Evolutionary conservation across 2,113 vertebrate species (phyloP), one percentile per base, ranked within the genome.

Genomic region (Epinephelus cyanopodus): DNA sequence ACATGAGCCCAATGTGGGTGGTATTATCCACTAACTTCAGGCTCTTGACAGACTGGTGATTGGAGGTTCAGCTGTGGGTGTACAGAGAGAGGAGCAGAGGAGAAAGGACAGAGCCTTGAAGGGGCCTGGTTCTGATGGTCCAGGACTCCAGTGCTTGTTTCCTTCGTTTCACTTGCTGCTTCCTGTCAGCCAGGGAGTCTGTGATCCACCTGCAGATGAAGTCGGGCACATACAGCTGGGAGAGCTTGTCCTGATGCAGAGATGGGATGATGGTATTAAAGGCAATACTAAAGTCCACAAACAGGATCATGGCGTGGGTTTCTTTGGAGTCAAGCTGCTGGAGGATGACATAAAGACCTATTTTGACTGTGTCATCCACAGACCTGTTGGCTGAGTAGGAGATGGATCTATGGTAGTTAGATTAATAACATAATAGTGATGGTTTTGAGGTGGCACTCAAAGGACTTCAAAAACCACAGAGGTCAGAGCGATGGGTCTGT

Each of bases 131-230:
- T 29, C 33, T 37, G 27, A 70, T 23, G 29, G 52, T 39, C 11
- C 13, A 23, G 17, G 48, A 53, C 9, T 68, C 48, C 6, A 19
- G 2, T 17, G 12, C 11, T 13, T 19, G 25, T 18, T 27, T 17
- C 42, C 23, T 18, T 21, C 13, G 63, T 39, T 50, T 27, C 23
- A 65, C 63, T 25, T 48, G 64, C 45, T 48, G 25, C 23, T 17
- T 64, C 21, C 39, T 50, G 64, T 50, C 7, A 29, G 17, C 45
- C 37, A 18, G 33, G 6, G 27, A 71, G 52, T 56, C 13, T 15
- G n/a, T 25, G 39, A 72, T 72, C 53, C 53, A 72, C 69, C 69
- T 57, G 37, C 53, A 72, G 69, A 33, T 50, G 45, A 23, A 50
- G 45, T 42, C 17, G 14, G 48, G 18, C 19, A 7, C 66, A 53